Evolutionary conservation across 1,140 invertebrate species (phyloP).

Genomic region (Orchesella cincta): DNA sequence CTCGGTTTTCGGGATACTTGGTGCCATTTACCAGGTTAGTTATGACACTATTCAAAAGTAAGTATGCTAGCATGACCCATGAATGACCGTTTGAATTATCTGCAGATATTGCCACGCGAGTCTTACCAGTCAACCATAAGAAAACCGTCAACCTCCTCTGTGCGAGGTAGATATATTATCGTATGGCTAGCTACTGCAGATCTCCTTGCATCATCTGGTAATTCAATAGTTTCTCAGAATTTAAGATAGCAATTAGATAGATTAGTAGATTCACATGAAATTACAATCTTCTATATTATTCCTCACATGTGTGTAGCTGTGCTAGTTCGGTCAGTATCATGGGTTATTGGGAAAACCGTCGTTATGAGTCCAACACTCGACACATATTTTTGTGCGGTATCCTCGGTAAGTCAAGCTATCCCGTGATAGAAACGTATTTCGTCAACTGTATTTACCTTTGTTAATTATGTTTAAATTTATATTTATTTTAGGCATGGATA

Average conservation of each 20-base stretch:
- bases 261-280: neutral
- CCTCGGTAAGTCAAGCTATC: conserved; percentile 66
- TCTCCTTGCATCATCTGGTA: conserved; percentile 71
- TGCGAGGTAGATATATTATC: conserved; percentile 69
- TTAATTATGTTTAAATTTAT: neutral
- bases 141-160: conserved; percentile 62
- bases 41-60: too few species aligned
- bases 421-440: neutral
- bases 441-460: neutral
- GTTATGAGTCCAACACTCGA: conserved; percentile 64
- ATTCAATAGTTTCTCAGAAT: too few species aligned
- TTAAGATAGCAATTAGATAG: conserved; percentile 22
- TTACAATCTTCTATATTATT: conserved; percentile 10
- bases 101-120: neutral
- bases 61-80: too few species aligned
- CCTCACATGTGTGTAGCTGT: conserved; percentile 65
- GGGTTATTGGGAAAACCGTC: conserved; percentile 68
- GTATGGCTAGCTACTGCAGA: conserved; percentile 76
- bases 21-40: conserved; percentile 73
- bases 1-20: conserved; percentile 70
- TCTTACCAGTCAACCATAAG: conserved; percentile 44
- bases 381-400: conserved; percentile 71
- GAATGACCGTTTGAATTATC: neutral
- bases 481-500: conserved; percentile 68
- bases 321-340: conserved; percentile 69